phyloP scores from a whole-genome alignment of 2,113 vertebrate species.

The Sapajus apella region DNA sequence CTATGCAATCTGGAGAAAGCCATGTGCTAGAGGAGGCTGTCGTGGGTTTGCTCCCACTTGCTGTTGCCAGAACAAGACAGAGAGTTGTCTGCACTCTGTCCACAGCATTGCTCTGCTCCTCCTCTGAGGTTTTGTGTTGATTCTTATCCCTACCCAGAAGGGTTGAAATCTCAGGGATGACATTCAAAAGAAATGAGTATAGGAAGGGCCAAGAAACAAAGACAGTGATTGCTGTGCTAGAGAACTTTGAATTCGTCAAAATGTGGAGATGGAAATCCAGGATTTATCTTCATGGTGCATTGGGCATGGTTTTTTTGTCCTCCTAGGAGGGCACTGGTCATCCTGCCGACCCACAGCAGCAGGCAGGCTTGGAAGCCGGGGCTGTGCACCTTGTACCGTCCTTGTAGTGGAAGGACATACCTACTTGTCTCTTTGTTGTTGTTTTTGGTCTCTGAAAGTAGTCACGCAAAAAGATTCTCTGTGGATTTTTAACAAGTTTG shows the following conservation, averaged over 20 bases:
- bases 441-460: neutral
- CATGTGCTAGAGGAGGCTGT: neutral
- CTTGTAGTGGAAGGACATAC: neutral
- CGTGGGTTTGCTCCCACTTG: neutral
- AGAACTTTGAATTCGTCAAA: neutral
- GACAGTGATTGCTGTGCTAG: neutral
- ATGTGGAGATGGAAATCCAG: neutral
- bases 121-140: neutral
- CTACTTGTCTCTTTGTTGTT: neutral
- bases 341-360: fast-evolving
- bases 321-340: neutral
- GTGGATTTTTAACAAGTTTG: neutral
- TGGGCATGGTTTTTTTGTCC: neutral
- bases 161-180: neutral
- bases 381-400: neutral
- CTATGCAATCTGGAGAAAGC: neutral
- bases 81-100: neutral
- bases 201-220: neutral
- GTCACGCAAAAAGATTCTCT: neutral
- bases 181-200: neutral
- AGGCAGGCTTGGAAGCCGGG: neutral
- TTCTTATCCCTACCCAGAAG: neutral
- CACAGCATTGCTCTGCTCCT: neutral
- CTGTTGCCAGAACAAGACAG: neutral
- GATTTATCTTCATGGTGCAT: neutral